Base-by-base conservation (phyloP, 2,797 vertebrate species). In the Acanthiza pusilla region DNA sequence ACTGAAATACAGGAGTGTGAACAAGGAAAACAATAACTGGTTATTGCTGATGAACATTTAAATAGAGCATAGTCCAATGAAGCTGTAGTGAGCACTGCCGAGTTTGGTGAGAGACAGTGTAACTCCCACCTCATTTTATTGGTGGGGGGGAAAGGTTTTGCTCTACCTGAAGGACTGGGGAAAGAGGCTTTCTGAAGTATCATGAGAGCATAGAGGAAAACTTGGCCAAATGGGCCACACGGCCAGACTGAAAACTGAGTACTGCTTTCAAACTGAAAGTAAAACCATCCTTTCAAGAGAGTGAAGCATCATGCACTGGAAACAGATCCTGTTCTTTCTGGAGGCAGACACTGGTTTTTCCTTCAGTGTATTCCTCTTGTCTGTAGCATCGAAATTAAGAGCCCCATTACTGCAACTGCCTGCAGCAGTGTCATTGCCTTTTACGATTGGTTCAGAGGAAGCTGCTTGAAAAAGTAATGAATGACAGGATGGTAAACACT, bases 401-500 rank as follows among this genome's bases (percentile, higher is more conserved):
- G 60, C 50, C 30, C 2, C 34, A 14, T 67, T 68, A 68, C 20
- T 80, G 54, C 72, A 87, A 53, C 29, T 94, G 65, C 78, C 61
- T 83, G 72, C 60, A 85, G 63, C 70, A 74, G 60, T 73, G 53
- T 38, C 42, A 0, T 12, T 86, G 71, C 42, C 71, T 90, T 87
- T 62, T 77, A 43, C 0, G 0, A 23, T 10, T 40, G 72, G n/a
- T 87, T 91, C 71, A 45, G 62, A 67, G 88, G 58, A 90, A 88
- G 25, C 74, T 86, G 50, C 8, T 1, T 72, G 60, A 82, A 70
- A 51, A 85, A 82, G 40, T 36, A 43, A 1, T 83, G 72, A 94
- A 65, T 76, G 92, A 79, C 89, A 86, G 85, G 57, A 61, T 77
- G 27, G 25, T 73, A 96, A 95, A 93, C 85, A 65, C 55, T 45